Conservation (phyloP, 2,113 vertebrate species). For the Salvelinus sp. region DNA sequence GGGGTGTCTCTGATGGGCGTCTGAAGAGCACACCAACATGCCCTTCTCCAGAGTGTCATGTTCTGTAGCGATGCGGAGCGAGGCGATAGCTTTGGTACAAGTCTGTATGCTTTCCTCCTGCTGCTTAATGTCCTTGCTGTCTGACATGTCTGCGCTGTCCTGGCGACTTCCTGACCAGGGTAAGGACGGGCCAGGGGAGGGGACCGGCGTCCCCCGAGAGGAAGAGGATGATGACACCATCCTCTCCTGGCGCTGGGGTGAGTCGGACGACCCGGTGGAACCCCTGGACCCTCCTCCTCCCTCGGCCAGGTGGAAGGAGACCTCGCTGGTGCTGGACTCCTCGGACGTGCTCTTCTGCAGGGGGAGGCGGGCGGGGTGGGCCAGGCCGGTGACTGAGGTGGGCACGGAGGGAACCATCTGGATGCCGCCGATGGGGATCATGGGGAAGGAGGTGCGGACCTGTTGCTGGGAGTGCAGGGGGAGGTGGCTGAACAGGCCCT, state of each 20-base stretch:
- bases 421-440: constrained; percentile 97
- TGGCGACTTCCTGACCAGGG: constrained; percentile 49
- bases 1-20: constrained; percentile 61
- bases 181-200: constrained; percentile 37
- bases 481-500: constrained; percentile 94
- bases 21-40: constrained; percentile 47
- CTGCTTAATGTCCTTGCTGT: constrained; percentile 59
- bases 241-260: constrained; percentile 40
- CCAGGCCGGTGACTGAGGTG: constrained; percentile 75
- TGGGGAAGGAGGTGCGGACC: constrained; percentile 89
- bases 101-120: constrained; percentile 92
- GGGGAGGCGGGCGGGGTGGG: constrained; percentile 52
- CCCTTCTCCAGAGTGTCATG: constrained; percentile 73
- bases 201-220: constrained; percentile 44
- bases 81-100: constrained; percentile 96
- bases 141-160: constrained; percentile 66
- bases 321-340: constrained; percentile 76
- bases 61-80: constrained; percentile 87
- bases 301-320: constrained; percentile 32
- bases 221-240: too few species aligned
- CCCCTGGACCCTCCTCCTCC: constrained; percentile 5
- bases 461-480: constrained; percentile 97
- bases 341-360: constrained; percentile 69
- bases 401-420: constrained; percentile 92
- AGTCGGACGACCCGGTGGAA: constrained; percentile 34